Evolutionary conservation across 2,888 invertebrate species (phyloP).

Genomic region (Latrodectus elegans): DNA sequence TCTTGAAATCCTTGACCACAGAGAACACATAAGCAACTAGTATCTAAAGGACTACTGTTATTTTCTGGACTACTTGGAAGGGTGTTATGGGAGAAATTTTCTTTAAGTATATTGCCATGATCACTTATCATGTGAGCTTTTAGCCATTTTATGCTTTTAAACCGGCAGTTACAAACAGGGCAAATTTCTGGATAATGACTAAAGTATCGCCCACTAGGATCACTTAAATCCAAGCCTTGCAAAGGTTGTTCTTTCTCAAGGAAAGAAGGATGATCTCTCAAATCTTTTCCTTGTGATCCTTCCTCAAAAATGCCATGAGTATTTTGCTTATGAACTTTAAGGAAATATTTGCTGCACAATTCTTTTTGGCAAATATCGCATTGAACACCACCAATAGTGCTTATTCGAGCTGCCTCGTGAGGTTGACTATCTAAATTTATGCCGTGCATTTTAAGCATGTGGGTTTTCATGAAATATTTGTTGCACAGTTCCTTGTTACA

Average conservation of each 20-base stretch:
- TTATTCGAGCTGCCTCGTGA: constrained; percentile 79
- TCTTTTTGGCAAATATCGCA: constrained; percentile 99
- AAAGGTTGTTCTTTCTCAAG: constrained; percentile 63
- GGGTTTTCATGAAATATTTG: constrained; percentile 99
- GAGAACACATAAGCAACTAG: constrained; percentile 72
- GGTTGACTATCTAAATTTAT: constrained; percentile 88
- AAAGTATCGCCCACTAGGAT: constrained; percentile 70
- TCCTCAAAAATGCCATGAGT: constrained; percentile 97
- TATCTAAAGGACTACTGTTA: constrained; percentile 45
- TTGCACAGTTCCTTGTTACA: constrained; percentile 99
- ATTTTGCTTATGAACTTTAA: constrained; percentile 97
- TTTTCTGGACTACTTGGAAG: constrained; percentile 48
- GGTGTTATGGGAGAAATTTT: constrained; percentile 78
- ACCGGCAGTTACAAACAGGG: constrained; percentile 88
- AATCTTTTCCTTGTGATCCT: constrained; percentile 57
- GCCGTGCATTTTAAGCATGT: constrained; percentile 99
- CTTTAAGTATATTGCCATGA: constrained; percentile 83
- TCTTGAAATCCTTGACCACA: constrained; percentile 76
- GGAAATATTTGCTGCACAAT: constrained; percentile 97
- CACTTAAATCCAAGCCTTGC: constrained; percentile 70
- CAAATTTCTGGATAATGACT: constrained; percentile 80
- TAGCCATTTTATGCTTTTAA: constrained; percentile 90
- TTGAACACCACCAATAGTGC: constrained; percentile 91
- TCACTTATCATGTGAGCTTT: constrained; percentile 90
- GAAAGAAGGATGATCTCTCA: constrained; percentile 48